These are phyloP conservation scores for Telmatherina bonti DNA, from an alignment of 2,797 vertebrate genomes.

Conservation along the genomic window DNA sequence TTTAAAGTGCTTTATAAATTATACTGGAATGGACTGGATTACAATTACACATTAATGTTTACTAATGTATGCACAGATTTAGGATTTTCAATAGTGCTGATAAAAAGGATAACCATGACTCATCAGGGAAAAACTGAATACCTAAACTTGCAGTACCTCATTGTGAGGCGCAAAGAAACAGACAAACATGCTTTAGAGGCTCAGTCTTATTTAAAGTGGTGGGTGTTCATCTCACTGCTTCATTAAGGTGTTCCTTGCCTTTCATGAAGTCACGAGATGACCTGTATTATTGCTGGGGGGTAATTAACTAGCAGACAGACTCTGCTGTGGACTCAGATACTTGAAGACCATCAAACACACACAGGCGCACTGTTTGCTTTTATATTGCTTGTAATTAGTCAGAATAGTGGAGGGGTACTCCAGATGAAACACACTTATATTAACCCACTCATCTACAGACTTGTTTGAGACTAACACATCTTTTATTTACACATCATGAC, in stretches of 20 bases:
- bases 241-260: slow-evolving; percentile 55
- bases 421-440: slow-evolving; percentile 61
- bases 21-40: too few relatives aligned
- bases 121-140: slow-evolving; percentile 4
- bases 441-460: slow-evolving; percentile 69
- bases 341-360: slow-evolving; percentile 22
- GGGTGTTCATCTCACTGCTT: slow-evolving; percentile 59
- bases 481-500: slow-evolving; percentile 51
- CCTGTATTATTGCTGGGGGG: slow-evolving; percentile 72
- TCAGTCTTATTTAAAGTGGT: slow-evolving; percentile 56
- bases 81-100: not conserved
- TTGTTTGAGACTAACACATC: slow-evolving; percentile 60
- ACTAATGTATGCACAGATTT: not conserved
- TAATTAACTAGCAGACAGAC: slow-evolving; percentile 53
- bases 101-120: not conserved
- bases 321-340: slow-evolving; percentile 17
- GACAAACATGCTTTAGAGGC: not conserved
- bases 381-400: slow-evolving; percentile 73
- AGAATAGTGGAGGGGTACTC: slow-evolving; percentile 45
- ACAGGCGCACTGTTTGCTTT: slow-evolving; percentile 27
- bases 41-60: too few relatives aligned
- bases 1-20: too few relatives aligned
- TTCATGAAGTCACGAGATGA: slow-evolving; percentile 61
- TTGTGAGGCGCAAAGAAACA: slow-evolving; percentile 6
- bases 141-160: not conserved